Conservation (phyloP, 2,888 invertebrate genomes). For the Nebria salina region DNA sequence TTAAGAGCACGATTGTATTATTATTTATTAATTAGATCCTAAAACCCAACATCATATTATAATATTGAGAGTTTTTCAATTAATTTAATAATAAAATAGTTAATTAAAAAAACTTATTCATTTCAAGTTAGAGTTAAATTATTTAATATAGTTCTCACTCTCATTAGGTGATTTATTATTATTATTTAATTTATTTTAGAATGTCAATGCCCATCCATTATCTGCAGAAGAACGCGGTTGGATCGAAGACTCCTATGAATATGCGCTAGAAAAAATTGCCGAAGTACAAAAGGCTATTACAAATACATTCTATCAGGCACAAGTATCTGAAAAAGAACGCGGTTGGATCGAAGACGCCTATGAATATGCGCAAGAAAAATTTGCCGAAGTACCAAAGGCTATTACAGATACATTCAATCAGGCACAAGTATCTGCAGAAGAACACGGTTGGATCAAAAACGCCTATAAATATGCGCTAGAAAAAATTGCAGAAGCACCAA, state of each 20-base stretch:
- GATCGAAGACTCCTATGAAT: conserved; percentile 9
- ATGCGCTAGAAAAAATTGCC: conserved; percentile 17
- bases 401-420: background rate
- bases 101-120: too few relatives aligned
- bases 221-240: background rate
- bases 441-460: too few relatives aligned
- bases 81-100: too few relatives aligned
- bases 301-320: conserved; percentile 8
- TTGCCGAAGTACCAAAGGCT: background rate
- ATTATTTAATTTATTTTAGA: background rate
- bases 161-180: too few relatives aligned
- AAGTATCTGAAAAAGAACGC: background rate
- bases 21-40: too few relatives aligned
- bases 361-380: background rate
- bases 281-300: background rate
- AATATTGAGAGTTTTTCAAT: too few relatives aligned
- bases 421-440: background rate
- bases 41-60: too few relatives aligned
- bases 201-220: background rate
- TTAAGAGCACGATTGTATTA: too few relatives aligned
- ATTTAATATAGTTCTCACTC: too few relatives aligned
- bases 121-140: too few relatives aligned
- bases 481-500: too few relatives aligned
- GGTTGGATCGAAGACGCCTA: conserved; percentile 3
- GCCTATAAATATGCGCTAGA: too few relatives aligned